Evolutionary conservation across 2,888 invertebrate genomes (phyloP).

Genomic region (Junonia oenone): DNA sequence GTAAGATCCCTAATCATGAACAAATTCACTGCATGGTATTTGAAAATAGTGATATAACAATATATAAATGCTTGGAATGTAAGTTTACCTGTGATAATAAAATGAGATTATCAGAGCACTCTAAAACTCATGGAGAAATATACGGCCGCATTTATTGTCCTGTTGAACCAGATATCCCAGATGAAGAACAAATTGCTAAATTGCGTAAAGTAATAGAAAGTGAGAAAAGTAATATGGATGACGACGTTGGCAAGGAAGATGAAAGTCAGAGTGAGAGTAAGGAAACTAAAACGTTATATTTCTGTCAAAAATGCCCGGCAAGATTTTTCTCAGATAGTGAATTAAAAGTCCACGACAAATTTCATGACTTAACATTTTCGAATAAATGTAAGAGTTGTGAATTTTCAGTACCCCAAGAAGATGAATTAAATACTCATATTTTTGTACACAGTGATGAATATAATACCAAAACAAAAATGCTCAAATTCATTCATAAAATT

Average conservation of each 20-base stretch:
- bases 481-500: constrained; percentile 82
- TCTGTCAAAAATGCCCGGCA: constrained; percentile 91
- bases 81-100: constrained; percentile 88
- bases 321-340: constrained; percentile 89
- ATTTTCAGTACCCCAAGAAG: constrained; percentile 85
- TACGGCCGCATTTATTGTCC: constrained; percentile 86
- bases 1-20: constrained; percentile 90
- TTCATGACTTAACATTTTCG: constrained; percentile 82
- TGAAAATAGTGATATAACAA: constrained; percentile 74
- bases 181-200: constrained; percentile 82
- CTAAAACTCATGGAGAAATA: constrained; percentile 86
- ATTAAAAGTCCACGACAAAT: constrained; percentile 84
- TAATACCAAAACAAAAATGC: constrained; percentile 85
- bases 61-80: constrained; percentile 86
- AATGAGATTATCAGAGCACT: constrained; percentile 84
- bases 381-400: constrained; percentile 88
- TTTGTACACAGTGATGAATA: constrained; percentile 89
- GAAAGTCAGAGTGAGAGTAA: constrained; percentile 39
- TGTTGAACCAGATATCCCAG: constrained; percentile 82
- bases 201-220: constrained; percentile 60
- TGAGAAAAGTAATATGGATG: constrained; percentile 48
- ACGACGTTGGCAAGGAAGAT: constrained; percentile 48
- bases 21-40: constrained; percentile 83
- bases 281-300: constrained; percentile 79
- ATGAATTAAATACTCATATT: constrained; percentile 83